Evolutionary conservation across 2,888 invertebrate genomes (phyloP), one percentile per base, ranked within the genome.

Genomic region (Linyphia triangularis): DNA sequence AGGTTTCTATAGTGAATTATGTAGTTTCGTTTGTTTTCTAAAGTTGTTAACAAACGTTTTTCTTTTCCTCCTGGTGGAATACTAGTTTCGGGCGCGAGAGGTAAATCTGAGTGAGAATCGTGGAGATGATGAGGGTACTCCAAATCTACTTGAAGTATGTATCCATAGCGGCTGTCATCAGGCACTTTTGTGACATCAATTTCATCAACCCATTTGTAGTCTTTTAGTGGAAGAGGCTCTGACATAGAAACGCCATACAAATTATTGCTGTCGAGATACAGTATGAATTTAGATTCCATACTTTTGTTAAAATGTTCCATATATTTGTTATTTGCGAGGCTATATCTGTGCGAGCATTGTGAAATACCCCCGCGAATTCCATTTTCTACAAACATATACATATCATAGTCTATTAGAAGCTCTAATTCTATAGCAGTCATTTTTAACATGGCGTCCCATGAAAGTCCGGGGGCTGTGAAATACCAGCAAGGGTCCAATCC

Each of bases 391-490:
- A 63, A 30, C 33, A 67, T 30, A n/a, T 9, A 24, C 24, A 72
- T 43, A 0, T 22, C 28, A 72, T 43, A 51, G 26, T 72, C 51
- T 2, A 6, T 43, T 24, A 72, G 26, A 13, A 43, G n/a, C 43
- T 72, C 70, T 51, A 51, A n/a, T n/a, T 40, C 13, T 4, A 72
- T 5, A 13, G 1, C 26, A 10, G 43, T 51, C 16, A 0, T 43
- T 88, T 91, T 91, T 24, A 92, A 13, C 89, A 90, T 90, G 13
- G 91, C 91, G 88, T 91, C 91, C 91, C 92, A 92, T 22, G 91
- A 90, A 28, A 92, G 85, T 9, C 91, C 91, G 7, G 92, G 92
- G 65, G 89, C 81, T 7, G 91, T 91, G 67, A 85, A 91, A 63
- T 72, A 61, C 72, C 73, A 83, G 2, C 28, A 6, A 6, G 91